These are phyloP conservation scores for Ricordea florida DNA, from an alignment of 92 coral and sea anemone genomes.

Conservation along the genomic window DNA sequence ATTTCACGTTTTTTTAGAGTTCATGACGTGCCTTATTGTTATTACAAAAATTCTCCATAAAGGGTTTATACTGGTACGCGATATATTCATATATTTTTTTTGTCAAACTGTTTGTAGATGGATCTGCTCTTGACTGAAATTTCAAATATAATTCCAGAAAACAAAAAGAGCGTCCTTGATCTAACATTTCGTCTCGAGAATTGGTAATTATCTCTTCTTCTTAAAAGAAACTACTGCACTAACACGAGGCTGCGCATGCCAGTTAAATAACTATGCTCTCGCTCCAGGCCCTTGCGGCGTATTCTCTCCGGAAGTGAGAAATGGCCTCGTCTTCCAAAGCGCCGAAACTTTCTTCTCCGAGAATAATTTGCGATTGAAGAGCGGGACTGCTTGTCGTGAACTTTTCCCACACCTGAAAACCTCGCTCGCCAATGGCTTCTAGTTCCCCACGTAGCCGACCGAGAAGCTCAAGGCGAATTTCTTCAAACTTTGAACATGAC, in stretches of 20 bases:
- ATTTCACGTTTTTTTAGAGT: no score
- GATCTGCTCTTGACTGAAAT: no score
- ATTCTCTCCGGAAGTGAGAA: slow-evolving; percentile 72
- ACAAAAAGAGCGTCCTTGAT: no score
- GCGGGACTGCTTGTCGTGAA: slow-evolving; percentile 47
- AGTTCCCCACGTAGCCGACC: slow-evolving; percentile 67
- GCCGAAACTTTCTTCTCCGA: slow-evolving; percentile 79
- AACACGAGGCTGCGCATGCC: neutral
- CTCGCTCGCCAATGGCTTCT: slow-evolving; percentile 78
- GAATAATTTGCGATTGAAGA: slow-evolving; percentile 66
- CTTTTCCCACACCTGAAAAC: slow-evolving; percentile 75
- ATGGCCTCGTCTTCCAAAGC: slow-evolving; percentile 80
- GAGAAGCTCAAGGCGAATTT: slow-evolving; percentile 65
- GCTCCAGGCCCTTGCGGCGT: slow-evolving; percentile 91
- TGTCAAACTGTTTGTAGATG: no score
- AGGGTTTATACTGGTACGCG: no score
- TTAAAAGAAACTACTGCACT: no score
- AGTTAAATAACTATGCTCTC: slow-evolving; percentile 78
- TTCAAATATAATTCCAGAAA: no score
- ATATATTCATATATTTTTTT: no score
- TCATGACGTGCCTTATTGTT: no score
- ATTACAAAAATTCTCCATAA: no score
- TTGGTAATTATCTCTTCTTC: no score
- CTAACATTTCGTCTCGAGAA: no score
- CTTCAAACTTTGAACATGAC: slow-evolving; percentile 78